Base-by-base conservation (phyloP, 2,113 vertebrate genomes). In the Lepidothrix coronata region DNA sequence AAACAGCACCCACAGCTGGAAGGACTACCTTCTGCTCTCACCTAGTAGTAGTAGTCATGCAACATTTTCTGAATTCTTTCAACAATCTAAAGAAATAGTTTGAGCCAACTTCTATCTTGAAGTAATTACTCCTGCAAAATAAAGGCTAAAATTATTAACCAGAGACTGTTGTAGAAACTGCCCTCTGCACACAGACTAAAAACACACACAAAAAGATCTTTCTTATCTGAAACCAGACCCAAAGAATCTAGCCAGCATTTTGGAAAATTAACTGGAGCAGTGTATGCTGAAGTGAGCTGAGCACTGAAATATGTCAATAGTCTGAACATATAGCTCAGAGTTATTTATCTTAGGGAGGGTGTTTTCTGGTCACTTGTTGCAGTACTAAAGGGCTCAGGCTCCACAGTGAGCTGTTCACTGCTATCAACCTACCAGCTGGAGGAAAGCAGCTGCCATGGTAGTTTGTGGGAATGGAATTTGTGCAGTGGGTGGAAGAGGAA, bases 401-500 rank as follows among this genome's bases (percentile, higher is more conserved):
- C 63, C 88, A 62, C 58, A 58, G 83, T 33, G 43, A 92, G 86
- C 72, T 39, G 55, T 16, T 89, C 77, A 46, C 71, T 87, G 21
- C 78, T 80, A 70, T 62, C 75, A 85, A 10, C 71, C 28, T 76
- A 95, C 46, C 89, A 95, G 91, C 76, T 91, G 93, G 77, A 75
- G 31, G 76, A 92, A 87, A 89, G 91, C 68, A 81, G 77, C 86
- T 86, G 81, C 43, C 43, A 41, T 0, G 1, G 87, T 24, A 68
- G 66, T 46, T 91, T 72, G 49, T 2, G 2, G 95, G 70, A 92
- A 75, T 41, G 23, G 65, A 78, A 87, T 89, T 72, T 85, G 66
- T 68, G 49, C 57, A 63, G 58, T 49, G 30, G 57, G 65, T 78
- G 57, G 74, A 72, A 37, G 52, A 91, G 41, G 80, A 87, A 72